Evolutionary conservation across 2,797 vertebrate genomes (phyloP).

Genomic region (Fratercula arctica): DNA sequence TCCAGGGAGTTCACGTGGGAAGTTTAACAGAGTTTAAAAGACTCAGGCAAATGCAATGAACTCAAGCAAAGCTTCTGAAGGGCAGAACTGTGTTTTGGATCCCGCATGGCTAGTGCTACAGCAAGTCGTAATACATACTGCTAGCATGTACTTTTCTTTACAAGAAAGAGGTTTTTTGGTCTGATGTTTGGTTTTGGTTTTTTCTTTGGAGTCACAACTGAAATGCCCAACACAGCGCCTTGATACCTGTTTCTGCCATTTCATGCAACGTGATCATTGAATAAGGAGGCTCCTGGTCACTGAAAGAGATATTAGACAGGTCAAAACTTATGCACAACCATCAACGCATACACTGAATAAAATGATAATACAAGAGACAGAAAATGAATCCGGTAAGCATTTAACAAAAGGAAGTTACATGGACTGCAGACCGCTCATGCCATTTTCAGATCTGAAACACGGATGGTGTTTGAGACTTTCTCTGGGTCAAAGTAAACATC

Average conservation of each 20-base stretch:
- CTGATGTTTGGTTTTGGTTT: not conserved
- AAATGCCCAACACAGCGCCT: slow-evolving; percentile 36
- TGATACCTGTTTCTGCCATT: slow-evolving; percentile 98
- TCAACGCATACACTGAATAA: not conserved
- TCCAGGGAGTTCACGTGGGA: not conserved
- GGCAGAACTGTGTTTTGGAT: not conserved
- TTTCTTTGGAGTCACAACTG: not conserved
- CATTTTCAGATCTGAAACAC: not conserved
- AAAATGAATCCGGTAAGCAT: not conserved
- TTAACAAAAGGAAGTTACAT: not conserved
- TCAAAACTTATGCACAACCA: slow-evolving; percentile 39
- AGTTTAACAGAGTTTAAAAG: not conserved
- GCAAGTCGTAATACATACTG: not conserved
- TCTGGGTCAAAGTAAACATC: not conserved
- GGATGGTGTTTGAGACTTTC: not conserved
- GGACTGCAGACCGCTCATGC: not conserved
- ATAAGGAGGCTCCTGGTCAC: slow-evolving; percentile 98
- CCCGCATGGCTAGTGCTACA: not conserved
- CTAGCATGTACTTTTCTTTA: not conserved
- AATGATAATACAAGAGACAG: not conserved
- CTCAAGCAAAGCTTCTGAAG: not conserved
- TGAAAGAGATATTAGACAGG: slow-evolving; percentile 79
- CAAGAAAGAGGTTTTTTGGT: not conserved
- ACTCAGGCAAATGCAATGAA: not conserved
- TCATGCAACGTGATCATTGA: slow-evolving; percentile 99